Evolutionary conservation across 2,797 vertebrate genomes (phyloP), one percentile per base, ranked within the genome.

Genomic region (Alca torda): DNA sequence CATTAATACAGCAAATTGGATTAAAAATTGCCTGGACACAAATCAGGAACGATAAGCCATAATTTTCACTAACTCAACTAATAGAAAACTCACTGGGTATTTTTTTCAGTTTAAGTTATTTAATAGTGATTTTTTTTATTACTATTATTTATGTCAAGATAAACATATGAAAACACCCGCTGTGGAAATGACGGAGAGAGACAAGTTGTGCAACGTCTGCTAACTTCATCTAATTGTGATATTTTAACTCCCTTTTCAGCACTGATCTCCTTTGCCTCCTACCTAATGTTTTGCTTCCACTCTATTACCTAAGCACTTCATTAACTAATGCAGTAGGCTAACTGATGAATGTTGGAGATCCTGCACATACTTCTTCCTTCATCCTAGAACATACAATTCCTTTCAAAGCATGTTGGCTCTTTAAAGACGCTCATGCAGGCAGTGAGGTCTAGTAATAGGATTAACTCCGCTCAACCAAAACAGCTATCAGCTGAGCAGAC

Each of bases 391-490:
- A 83, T 4, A 45, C 1, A 6, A 3, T 24, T 84, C 50, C 26
- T 77, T 83, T 83, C 84, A 93, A 94, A 94, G 41, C 8, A 17
- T 65, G 56, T 74, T 78, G 84, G 13, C 39, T 86, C 48, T 79
- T 95, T 94, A 84, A 84, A 92, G 65, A 78, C 76, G 15, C 93
- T 88, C 84, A 84, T 81, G 76, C 74, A 77, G 75, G 59, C 61
- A 81, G 65, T 59, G 77, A 91, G 65, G 86, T 50, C 89, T 39
- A 82, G 45, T 93, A 96, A 96, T 69, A 92, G 53, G 94, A 97
- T 96, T 93, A 93, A 83, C 60, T 92, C 84, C 69, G 82, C 64
- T 92, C 84, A 92, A 90, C 84, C 68, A 94, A 93, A 97, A 78
- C 26, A 37, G 92, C 84, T 72, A 79, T 83, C 85, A 96, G 95